Evolutionary conservation across 2,797 vertebrate genomes (phyloP).

Genomic region (Loriculus beryllinus): DNA sequence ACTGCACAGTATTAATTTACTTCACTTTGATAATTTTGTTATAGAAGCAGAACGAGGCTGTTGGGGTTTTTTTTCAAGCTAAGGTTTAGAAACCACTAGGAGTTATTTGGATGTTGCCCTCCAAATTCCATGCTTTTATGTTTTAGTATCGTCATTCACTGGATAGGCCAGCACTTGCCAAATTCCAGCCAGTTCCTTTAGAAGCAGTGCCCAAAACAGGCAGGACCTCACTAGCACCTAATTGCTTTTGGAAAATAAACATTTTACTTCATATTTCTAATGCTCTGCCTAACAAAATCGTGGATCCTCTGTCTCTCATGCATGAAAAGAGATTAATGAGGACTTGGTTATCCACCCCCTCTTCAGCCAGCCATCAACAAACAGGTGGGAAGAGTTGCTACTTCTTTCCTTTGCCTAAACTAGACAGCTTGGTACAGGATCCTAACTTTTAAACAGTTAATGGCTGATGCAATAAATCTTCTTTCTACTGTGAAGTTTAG

Average conservation of each 20-base stretch:
- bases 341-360: too few species aligned
- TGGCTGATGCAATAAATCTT: background rate
- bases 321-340: background rate
- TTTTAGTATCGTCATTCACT: background rate
- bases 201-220: background rate
- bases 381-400: background rate
- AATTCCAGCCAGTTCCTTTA: background rate
- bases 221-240: constrained; percentile 29
- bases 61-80: accelerated
- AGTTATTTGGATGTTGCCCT: background rate
- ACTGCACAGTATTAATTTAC: background rate
- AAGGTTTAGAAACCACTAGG: background rate
- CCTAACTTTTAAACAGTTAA: background rate
- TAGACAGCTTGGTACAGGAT: background rate
- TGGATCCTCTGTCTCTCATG: background rate
- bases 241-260: constrained; percentile 48
- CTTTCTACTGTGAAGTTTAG: background rate
- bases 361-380: background rate
- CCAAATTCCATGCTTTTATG: background rate
- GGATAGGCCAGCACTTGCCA: background rate
- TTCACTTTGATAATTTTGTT: background rate
- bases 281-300: background rate
- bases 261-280: constrained; percentile 48
- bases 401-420: background rate
- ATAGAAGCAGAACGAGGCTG: background rate